These are phyloP conservation scores for Anastrepha obliqua DNA, from an alignment of 1,140 invertebrate genomes.

Conservation along the genomic window DNA sequence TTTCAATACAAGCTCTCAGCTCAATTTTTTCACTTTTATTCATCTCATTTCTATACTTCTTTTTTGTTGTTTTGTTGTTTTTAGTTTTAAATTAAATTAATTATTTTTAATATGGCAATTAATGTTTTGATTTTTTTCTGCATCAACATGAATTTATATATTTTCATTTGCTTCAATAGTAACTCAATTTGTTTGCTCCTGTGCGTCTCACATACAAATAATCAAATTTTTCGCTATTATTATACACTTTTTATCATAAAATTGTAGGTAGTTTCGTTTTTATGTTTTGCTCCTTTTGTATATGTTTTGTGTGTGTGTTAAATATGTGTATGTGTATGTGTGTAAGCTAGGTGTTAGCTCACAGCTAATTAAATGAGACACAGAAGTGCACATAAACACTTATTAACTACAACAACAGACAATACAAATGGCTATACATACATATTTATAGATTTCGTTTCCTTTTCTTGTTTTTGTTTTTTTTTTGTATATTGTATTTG, in stretches of 20 bases:
- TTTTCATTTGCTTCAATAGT: constrained; percentile 16
- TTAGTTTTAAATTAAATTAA: constrained; percentile 9
- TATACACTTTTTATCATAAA: background rate
- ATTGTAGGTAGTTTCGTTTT: constrained; percentile 26
- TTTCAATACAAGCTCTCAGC: constrained; percentile 25
- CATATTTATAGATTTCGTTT: background rate
- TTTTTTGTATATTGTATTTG: background rate
- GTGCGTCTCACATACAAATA: constrained; percentile 22
- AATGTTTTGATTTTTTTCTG: constrained; percentile 29
- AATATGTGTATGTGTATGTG: background rate
- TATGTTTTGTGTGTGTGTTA: background rate
- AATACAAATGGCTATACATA: background rate
- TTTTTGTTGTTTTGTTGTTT: constrained; percentile 10
- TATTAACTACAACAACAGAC: constrained; percentile 47
- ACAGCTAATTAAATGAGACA: background rate
- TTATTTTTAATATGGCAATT: constrained; percentile 47
- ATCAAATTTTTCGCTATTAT: constrained; percentile 1
- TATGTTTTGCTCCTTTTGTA: background rate
- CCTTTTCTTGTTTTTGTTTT: no score
- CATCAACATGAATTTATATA: constrained; percentile 42
- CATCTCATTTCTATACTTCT: background rate
- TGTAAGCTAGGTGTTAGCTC: no score
- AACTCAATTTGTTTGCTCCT: constrained; percentile 24
- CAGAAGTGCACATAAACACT: background rate
- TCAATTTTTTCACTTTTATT: constrained; percentile 18